These are phyloP conservation scores for Caenorhabditis doughertyi DNA, from an alignment of 2,888 invertebrate species.

Conservation along the genomic window DNA sequence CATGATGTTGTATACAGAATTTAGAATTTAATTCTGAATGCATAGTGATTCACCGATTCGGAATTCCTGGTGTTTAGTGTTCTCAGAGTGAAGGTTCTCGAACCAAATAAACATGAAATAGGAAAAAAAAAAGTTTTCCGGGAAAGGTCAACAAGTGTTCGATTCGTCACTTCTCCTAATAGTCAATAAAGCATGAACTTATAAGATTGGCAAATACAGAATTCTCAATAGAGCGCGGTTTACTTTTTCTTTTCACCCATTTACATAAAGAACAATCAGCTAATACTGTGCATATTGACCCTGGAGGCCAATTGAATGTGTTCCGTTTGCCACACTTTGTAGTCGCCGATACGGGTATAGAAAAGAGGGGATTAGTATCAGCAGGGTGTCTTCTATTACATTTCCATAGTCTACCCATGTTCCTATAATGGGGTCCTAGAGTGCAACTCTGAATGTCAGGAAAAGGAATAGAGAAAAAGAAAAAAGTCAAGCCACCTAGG, in stretches of 20 bases:
- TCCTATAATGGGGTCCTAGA: neutral
- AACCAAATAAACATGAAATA: conserved; percentile 16
- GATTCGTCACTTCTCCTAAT: conserved; percentile 16
- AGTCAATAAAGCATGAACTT: conserved; percentile 1
- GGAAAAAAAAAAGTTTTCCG: neutral
- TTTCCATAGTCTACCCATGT: neutral
- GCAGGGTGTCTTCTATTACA: conserved; percentile 3
- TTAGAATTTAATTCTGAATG: conserved; percentile 10
- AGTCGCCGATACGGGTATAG: conserved; percentile 32
- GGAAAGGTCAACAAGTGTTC: conserved; percentile 32
- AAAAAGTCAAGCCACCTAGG: conserved; percentile 65
- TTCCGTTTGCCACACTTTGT: conserved; percentile 34
- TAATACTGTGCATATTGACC: conserved; percentile 31
- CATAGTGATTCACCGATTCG: conserved; percentile 30
- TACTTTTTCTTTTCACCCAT: neutral
- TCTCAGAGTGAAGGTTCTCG: neutral
- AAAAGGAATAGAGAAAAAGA: neutral
- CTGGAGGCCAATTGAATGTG: conserved; percentile 5
- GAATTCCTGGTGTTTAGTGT: conserved; percentile 12
- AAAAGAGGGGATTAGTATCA: conserved; percentile 39
- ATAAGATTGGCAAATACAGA: too few species aligned
- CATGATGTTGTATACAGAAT: neutral
- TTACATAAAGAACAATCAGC: conserved; percentile 4
- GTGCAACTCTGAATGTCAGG: too few species aligned
- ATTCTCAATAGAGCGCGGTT: too few species aligned